Percentiles rank a stretch among this genome's conserved stretches.
Conservation (phyloP, 2,888 invertebrate species). For the Pachycephus smyrnensis region DNA sequence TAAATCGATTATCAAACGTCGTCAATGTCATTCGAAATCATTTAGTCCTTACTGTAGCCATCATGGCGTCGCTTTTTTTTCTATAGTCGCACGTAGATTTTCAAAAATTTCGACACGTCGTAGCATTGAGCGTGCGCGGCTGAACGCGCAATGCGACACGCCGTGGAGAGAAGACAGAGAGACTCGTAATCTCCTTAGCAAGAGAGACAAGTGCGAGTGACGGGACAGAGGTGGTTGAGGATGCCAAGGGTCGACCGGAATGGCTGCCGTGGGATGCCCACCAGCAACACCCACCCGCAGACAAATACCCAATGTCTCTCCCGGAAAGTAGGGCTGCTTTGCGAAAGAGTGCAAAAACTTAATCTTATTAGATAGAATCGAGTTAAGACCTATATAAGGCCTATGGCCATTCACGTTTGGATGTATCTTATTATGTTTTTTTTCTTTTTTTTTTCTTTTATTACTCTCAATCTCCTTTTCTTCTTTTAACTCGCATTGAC, state of each 20-base stretch:
- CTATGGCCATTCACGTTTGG: conserved; percentile 17
- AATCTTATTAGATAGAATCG: conserved; percentile 42
- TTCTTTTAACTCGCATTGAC: neutral
- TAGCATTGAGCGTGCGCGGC: conserved; percentile 57
- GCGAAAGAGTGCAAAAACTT: conserved; percentile 30
- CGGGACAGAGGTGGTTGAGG: neutral
- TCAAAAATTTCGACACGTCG: neutral
- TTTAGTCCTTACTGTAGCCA: neutral
- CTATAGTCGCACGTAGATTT: neutral
- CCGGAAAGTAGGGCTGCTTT: conserved; percentile 14
- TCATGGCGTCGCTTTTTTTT: neutral
- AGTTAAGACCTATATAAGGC: conserved; percentile 33
- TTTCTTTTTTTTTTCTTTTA: neutral
- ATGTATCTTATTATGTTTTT: neutral
- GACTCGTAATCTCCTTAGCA: conserved; percentile 56
- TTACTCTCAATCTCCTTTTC: neutral
- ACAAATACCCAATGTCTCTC: neutral
- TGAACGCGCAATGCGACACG: conserved; percentile 64
- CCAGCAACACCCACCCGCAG: neutral
- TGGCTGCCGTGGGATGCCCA: neutral
- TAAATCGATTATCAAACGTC: neutral
- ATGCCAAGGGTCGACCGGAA: conserved; percentile 4
- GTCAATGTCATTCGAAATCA: neutral
- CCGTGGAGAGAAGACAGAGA: conserved; percentile 51
- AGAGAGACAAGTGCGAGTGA: conserved; percentile 17